phyloP scores from a whole-genome alignment of 2,113 vertebrate genomes.

The Hassar affinis region DNA sequence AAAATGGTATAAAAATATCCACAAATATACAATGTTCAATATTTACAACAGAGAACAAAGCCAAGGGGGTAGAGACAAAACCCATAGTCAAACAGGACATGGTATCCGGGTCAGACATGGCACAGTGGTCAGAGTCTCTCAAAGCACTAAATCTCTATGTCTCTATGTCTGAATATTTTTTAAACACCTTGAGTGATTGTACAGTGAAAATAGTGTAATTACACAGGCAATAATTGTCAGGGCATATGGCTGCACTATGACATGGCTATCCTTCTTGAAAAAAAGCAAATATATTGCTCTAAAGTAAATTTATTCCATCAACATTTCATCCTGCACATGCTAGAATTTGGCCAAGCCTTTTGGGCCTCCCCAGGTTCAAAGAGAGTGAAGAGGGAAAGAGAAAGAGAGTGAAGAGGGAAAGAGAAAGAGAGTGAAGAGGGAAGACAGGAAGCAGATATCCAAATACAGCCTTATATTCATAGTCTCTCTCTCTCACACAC shows the following conservation, averaged over 20 bases:
- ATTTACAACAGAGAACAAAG: too few species aligned
- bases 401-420: too few species aligned
- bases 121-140: too few species aligned
- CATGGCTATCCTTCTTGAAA: not conserved
- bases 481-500: too few species aligned
- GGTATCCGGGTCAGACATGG: too few species aligned
- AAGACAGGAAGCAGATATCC: too few species aligned
- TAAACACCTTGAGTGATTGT: not conserved
- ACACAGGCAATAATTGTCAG: not conserved
- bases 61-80: too few species aligned
- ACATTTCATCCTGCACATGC: not conserved
- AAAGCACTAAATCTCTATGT: not conserved
- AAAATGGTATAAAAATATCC: too few species aligned
- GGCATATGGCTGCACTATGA: not conserved
- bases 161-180: not conserved
- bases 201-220: not conserved
- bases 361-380: not conserved
- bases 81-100: too few species aligned
- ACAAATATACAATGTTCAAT: too few species aligned
- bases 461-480: too few species aligned
- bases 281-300: not conserved
- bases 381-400: not conserved
- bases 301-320: conserved; percentile 9
- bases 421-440: too few species aligned
- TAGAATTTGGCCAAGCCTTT: not conserved